Base-by-base conservation (phyloP, 2,113 vertebrate species). In the Grus americana region DNA sequence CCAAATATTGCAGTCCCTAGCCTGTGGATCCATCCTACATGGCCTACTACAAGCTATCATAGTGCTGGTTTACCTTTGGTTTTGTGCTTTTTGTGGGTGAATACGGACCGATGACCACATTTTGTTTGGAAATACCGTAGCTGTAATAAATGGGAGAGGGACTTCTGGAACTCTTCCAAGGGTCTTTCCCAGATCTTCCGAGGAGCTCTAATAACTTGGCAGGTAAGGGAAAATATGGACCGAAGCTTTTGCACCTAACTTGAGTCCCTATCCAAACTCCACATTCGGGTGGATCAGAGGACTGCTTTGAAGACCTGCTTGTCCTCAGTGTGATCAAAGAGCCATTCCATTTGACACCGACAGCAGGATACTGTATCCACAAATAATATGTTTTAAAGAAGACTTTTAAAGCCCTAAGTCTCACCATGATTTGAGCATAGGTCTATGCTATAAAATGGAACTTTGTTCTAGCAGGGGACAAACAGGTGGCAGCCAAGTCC, bases 21-120 rank as follows among this genome's bases (percentile, higher is more conserved):
- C 17, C 55, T 67, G 27, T 58, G 46, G 49, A 67, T 81, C 36
- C 44, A 15, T 62, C 55, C 44, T 40, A 38, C 29, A 11, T 3
- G 32, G 30, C 24, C 62, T 46, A 46, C 70, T 63, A 30, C 24
- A 70, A 36, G 36, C 27, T 79, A 57, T 44, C 36, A 27, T 20
- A n/a, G 29, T 26, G 27, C 46, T 76, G 58, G 15, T 32, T 79
- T 73, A 23, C 23, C 50, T 78, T 58, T 32, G 24, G 20, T 8
- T 79, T 83, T 82, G 24, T 71, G 50, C 32, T 74, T 83, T 86
- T 57, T 44, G 18, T 58, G 38, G 23, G 24, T 36, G 23, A 84
- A 74, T 42, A 46, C 0, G 19, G 26, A 62, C 5, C 0, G 0
- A 71, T 68, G 46, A 58, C 7, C 27, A 57, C 27, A 54, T 79